Evolutionary conservation across 2,888 invertebrate genomes (phyloP), one percentile per base, ranked within the genome.

Genomic region (Autographa pulchrina): DNA sequence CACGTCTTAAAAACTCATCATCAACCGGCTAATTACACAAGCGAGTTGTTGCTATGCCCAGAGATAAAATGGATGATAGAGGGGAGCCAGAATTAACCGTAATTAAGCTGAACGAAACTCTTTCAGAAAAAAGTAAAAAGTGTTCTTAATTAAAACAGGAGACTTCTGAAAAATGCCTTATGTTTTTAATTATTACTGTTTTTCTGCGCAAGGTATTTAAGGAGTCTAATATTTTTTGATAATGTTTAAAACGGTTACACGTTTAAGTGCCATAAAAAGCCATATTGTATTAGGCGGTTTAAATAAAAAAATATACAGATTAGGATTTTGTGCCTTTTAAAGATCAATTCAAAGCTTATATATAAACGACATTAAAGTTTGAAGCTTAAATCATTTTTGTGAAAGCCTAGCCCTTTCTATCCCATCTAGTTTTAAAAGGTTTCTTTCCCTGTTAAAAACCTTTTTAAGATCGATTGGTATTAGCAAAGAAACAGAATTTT

Each of bases 131-230:
- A 89, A 85, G 85, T 85, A 86, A 90, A 91, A 92, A 92, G 86
- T 88, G 89, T 90, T 90, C 91, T 91, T 93, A 93, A 94, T 94
- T 93, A 93, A 93, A 86, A 90, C 87, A 83, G 87, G 86, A 85
- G 87, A 87, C 86, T 85, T 84, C 85, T 86, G 87, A 90, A 92
- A 90, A 92, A 91, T 91, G 89, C 87, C 86, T 84, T 89, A 86
- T 88, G 89, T 90, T 93, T 92, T 91, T 92, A 92, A 93, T 92
- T 92, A 90, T 90, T 89, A 89, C 90, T 68, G 68, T 74, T 77
- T 80, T 81, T 77, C 71, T 72, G 63, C 62, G 71, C 52, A 70
- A 78, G 63, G 60, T 74, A 32, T 70, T 74, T 72, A 70, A 58
- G 79, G 74, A 54, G 72, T 75, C 62, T 76, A 82, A 82, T 82